Percentiles rank a stretch among this genome's conserved stretches.
phyloP scores from a whole-genome alignment of 1,140 invertebrate genomes.

The Bombus confusus region DNA sequence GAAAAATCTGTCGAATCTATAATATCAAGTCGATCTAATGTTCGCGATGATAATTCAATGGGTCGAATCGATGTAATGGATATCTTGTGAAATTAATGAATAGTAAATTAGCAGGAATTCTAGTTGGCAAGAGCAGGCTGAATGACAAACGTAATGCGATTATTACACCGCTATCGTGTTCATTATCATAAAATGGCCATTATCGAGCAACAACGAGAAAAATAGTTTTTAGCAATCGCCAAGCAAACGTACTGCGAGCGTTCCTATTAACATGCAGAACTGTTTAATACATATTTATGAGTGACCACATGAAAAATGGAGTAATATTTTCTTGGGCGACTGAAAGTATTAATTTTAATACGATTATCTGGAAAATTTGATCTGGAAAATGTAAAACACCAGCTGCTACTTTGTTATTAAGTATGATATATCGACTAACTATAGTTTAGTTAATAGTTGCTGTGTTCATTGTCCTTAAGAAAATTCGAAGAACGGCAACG shows the following conservation, averaged over 20 bases:
- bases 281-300: constrained; percentile 45
- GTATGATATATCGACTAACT: neutral
- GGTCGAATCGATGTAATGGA: neutral
- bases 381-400: neutral
- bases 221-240: neutral
- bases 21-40: neutral
- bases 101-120: constrained; percentile 37
- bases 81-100: constrained; percentile 21
- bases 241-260: neutral
- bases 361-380: constrained; percentile 1
- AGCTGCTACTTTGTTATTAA: neutral
- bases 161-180: constrained; percentile 17
- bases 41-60: neutral
- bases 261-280: constrained; percentile 19
- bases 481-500: neutral
- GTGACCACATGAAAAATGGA: constrained; percentile 17
- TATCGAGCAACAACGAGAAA: constrained; percentile 33
- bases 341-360: constrained; percentile 21
- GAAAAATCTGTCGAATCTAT: neutral
- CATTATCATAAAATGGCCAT: constrained; percentile 44
- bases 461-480: neutral
- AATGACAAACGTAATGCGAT: constrained; percentile 10
- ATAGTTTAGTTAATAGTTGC: neutral
- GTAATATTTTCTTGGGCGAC: neutral
- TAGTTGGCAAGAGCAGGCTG: neutral